Percentiles rank a stretch among this genome's conserved stretches.
phyloP scores from a whole-genome alignment of 1,140 invertebrate species.

The Drosophila cardini region DNA sequence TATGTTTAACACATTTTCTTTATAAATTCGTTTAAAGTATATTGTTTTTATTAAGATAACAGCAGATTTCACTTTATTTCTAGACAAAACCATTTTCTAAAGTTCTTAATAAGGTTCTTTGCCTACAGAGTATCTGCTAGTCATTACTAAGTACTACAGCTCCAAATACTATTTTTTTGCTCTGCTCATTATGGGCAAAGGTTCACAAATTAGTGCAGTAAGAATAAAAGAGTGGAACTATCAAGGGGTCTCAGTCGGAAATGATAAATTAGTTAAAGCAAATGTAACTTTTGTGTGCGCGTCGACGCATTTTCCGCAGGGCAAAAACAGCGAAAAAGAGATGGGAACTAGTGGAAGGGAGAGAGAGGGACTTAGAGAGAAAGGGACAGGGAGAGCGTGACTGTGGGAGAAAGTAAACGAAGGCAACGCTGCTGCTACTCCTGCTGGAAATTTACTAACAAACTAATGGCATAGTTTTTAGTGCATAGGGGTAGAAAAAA shows the following conservation, averaged over 20 bases:
- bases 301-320: constrained; percentile 18
- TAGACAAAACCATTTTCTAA: too few relatives aligned
- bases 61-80: too few relatives aligned
- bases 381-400: not conserved
- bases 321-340: not conserved
- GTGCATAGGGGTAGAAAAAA: constrained; percentile 13
- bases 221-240: constrained; percentile 6
- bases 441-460: constrained; percentile 7
- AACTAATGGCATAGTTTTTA: constrained; percentile 48
- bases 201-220: constrained; percentile 29
- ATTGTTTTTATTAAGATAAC: too few relatives aligned
- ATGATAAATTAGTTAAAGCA: constrained; percentile 50
- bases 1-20: too few relatives aligned
- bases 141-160: not conserved
- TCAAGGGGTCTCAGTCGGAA: constrained; percentile 18
- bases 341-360: not conserved
- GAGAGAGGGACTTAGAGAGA: not conserved
- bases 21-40: too few relatives aligned
- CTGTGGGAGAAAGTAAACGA: not conserved
- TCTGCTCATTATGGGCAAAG: constrained; percentile 35
- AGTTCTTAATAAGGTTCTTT: too few relatives aligned
- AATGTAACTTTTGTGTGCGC: constrained; percentile 41
- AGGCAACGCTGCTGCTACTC: not conserved
- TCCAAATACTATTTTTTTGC: not conserved
- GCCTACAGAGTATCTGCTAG: not conserved